A percentile compares a stretch with the other conserved stretches of the same genome.
phyloP scores from a whole-genome alignment of 2,888 invertebrate species.

The Eilema griseolum region DNA sequence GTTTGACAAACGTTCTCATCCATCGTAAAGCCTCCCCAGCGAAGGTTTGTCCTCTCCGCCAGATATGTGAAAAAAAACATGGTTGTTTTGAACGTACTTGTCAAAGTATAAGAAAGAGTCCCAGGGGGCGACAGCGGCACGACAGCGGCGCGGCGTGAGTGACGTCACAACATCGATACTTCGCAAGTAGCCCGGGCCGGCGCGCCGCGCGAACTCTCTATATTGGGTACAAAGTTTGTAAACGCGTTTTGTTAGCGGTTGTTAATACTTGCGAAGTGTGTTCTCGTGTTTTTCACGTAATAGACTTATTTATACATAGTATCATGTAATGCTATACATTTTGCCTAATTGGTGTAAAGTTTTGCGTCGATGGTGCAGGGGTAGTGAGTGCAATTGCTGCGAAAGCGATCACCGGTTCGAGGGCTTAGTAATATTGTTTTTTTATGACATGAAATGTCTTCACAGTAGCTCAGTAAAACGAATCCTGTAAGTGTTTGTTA shows the following conservation, averaged over 20 bases:
- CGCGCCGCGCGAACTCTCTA: background rate
- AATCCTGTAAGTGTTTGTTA: too few species aligned
- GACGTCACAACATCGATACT: conserved; percentile 8
- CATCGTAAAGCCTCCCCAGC: conserved; percentile 17
- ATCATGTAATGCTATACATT: background rate
- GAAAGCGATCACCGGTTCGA: too few species aligned
- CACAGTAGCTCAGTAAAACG: too few species aligned
- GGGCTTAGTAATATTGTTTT: too few species aligned
- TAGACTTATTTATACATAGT: background rate
- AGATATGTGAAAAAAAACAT: conserved; percentile 9
- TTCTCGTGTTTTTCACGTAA: conserved; percentile 1
- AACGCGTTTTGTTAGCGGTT: background rate
- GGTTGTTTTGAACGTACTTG: conserved; percentile 10
- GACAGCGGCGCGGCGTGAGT: background rate
- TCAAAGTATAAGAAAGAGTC: conserved; percentile 8
- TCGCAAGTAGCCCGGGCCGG: background rate
- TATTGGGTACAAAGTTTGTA: background rate
- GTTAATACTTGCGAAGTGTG: conserved; percentile 1
- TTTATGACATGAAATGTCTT: too few species aligned
- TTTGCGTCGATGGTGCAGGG: too few species aligned
- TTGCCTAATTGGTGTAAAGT: too few species aligned
- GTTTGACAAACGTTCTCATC: background rate
- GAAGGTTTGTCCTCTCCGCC: background rate
- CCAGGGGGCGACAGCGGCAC: conserved; percentile 8
- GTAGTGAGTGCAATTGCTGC: too few species aligned